Percentiles rank a stretch among this genome's conserved stretches.
These are phyloP conservation scores for Drosophila carrolli DNA, from an alignment of 1,140 invertebrate genomes.

Conservation along the genomic window DNA sequence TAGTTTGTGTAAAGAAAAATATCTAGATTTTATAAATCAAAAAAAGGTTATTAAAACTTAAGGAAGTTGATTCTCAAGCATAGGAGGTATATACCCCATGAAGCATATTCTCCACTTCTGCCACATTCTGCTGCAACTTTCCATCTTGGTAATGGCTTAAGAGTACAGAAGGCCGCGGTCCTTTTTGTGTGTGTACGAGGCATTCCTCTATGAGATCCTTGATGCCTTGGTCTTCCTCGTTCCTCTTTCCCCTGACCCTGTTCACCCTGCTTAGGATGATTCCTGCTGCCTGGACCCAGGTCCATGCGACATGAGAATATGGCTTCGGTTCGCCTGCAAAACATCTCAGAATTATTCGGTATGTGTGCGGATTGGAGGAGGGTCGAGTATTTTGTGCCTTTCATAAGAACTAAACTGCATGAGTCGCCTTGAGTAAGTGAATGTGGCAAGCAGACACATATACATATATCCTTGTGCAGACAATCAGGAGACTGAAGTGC, in stretches of 20 bases:
- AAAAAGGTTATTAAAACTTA: not conserved
- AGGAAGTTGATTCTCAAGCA: too few species aligned
- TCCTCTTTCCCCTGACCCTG: slow-evolving; percentile 7
- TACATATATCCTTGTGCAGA: slow-evolving; percentile 31
- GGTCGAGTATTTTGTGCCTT: slow-evolving; percentile 52
- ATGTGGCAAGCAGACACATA: slow-evolving; percentile 33
- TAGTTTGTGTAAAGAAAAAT: too few species aligned
- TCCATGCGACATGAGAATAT: slow-evolving; percentile 11
- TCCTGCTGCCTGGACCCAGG: slow-evolving; percentile 35
- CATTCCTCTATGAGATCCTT: slow-evolving; percentile 14
- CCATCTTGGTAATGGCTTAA: slow-evolving; percentile 38
- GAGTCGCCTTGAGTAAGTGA: slow-evolving; percentile 44
- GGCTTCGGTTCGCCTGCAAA: slow-evolving; percentile 20
- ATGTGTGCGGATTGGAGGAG: slow-evolving; percentile 24
- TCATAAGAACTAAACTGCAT: slow-evolving; percentile 50
- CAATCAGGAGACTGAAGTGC: slow-evolving; percentile 43
- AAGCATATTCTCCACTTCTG: slow-evolving; percentile 22
- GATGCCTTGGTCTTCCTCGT: not conserved
- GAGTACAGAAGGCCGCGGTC: slow-evolving; percentile 15
- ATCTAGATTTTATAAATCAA: too few species aligned
- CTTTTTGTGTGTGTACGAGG: slow-evolving; percentile 47
- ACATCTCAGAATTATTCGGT: slow-evolving; percentile 13
- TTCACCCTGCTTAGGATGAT: slow-evolving; percentile 64
- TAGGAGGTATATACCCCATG: slow-evolving; percentile 1
- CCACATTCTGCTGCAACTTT: slow-evolving; percentile 35